Conservation (phyloP, 2,888 invertebrate genomes). For the Sicus ferrugineus region DNA sequence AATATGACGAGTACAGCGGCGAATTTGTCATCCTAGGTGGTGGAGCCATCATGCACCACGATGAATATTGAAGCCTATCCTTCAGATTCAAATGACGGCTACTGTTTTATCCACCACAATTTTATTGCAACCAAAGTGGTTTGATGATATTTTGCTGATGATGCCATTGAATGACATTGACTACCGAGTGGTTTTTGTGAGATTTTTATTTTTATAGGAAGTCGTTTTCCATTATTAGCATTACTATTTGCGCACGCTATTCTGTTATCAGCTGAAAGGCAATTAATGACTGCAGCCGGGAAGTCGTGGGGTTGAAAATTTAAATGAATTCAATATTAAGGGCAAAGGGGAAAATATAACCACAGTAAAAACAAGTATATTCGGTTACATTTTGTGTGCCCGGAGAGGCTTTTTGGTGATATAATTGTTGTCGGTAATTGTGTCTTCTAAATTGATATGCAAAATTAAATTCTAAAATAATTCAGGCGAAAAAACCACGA, state of each 20-base stretch:
- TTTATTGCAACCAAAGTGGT: too few species aligned
- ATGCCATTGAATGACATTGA: too few species aligned
- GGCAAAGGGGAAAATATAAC: background rate
- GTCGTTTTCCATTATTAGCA: background rate
- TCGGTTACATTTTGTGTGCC: background rate
- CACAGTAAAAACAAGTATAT: background rate
- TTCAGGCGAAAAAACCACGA: slow-evolving; percentile 15
- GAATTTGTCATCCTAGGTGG: slow-evolving; percentile 51
- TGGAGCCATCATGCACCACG: slow-evolving; percentile 47
- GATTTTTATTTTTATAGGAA: background rate
- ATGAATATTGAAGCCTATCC: background rate
- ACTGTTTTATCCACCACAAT: background rate
- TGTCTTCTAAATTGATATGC: background rate
- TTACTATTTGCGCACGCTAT: background rate
- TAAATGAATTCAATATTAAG: background rate
- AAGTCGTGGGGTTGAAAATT: background rate
- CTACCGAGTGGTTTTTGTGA: background rate
- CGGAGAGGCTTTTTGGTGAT: background rate
- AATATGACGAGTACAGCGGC: slow-evolving; percentile 40
- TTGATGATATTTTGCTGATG: too few species aligned
- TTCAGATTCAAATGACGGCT: background rate
- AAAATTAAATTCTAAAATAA: slow-evolving; percentile 7
- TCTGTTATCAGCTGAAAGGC: background rate
- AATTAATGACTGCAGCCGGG: background rate
- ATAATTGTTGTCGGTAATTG: background rate